Percentiles rank a stretch among this genome's conserved stretches.
These are phyloP conservation scores for honey bee (Apis mellifera) DNA, from an alignment of 1,140 invertebrate species.

Conservation along the genomic window DNA sequence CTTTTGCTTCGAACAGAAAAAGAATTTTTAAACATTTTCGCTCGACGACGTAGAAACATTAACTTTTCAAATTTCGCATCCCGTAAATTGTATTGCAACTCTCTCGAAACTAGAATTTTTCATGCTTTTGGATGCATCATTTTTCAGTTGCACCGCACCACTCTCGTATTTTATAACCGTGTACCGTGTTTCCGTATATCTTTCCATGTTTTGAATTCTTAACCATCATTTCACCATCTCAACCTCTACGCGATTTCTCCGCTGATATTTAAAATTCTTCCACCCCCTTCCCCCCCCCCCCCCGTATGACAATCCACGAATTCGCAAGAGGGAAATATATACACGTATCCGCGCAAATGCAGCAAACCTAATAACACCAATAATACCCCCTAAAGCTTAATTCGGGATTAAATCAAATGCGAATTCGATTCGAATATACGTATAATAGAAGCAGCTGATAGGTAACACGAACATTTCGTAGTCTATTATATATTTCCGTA, in stretches of 20 bases:
- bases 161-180: background rate
- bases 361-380: background rate
- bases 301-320: background rate
- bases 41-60: slow-evolving; percentile 3
- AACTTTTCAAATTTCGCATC: slow-evolving; percentile 22
- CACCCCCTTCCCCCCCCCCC: no score
- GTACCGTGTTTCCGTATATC: background rate
- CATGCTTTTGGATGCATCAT: background rate
- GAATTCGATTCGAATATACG: background rate
- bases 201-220: slow-evolving; percentile 20
- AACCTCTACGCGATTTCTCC: background rate
- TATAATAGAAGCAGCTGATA: background rate
- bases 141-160: background rate
- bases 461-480: background rate
- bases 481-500: background rate
- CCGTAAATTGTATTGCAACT: slow-evolving; percentile 24
- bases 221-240: slow-evolving; percentile 19
- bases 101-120: slow-evolving; percentile 26
- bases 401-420: background rate
- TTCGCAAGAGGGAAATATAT: background rate
- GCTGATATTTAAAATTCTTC: slow-evolving; percentile 5
- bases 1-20: background rate
- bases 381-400: background rate
- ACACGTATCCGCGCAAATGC: background rate
- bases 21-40: slow-evolving; percentile 11